Base-by-base conservation (phyloP, 1,140 invertebrate species). In the Aphidius gifuensis region DNA sequence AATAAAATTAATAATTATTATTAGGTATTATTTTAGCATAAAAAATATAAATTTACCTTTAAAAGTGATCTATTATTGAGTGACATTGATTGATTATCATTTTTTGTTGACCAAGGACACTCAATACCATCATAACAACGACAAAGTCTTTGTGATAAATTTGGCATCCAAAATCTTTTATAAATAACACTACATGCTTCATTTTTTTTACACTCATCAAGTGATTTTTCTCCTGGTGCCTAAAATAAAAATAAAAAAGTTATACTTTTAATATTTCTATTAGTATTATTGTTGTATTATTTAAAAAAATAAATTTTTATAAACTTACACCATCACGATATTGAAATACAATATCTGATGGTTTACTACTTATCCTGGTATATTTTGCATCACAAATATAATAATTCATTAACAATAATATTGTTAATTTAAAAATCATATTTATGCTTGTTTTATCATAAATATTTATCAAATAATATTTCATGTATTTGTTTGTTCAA, bases 141-240 rank as follows among this genome's bases (percentile, higher is more conserved):
- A 62, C 85, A 87, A n/a, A 84, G 67, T 66, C 84, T 73, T 64
- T 85, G 78, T 0, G 81, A 77, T 39, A 83, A 70, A 23, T 74
- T 70, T 4, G 82, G 77, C 42, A 80, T 66, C 83, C 84, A 86
- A 71, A 83, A 85, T 65, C 83, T 73, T 8, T 80, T 69, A 60
- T 85, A 80, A 59, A 84, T 71, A 4, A 85, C 69, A 64, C 81
- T 85, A 64, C 85, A 87, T 5, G 79, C 83, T 60, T 80, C 73
- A 51, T 79, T 66, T 7, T 61, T 44, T 61, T 68, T 44, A 66
- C 84, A 86, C 44, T 80, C 70, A 11, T 79, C 74, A 42, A 86
- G 69, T 64, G 84, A 83, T 60, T 80, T 76, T 69, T 86, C 84
- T 49, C 83, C 82, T 38, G 78, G 69, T 42, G 80, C 73, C 84